Percentiles rank a stretch among this genome's conserved stretches.
Conservation (phyloP, 30 jellyfish, hydroid and myxozoan species). For the Pelagia noctiluca region DNA sequence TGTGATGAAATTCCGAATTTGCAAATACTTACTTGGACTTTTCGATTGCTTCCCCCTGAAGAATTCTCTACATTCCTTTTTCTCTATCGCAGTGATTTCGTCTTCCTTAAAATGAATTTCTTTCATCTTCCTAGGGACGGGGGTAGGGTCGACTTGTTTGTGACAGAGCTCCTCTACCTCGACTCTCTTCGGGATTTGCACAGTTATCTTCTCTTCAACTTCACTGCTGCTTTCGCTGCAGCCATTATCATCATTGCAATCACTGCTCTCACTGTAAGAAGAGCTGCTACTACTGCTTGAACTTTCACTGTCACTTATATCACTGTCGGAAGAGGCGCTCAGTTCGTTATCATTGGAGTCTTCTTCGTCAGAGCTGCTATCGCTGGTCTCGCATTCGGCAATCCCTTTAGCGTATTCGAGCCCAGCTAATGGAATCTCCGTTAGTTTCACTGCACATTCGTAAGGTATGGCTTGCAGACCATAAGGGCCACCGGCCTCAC, state of each 20-base stretch:
- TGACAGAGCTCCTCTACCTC: not conserved
- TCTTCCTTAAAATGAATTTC: constrained; percentile 48
- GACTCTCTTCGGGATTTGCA: not conserved
- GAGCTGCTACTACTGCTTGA: constrained; percentile 45
- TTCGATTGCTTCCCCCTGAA: constrained; percentile 72
- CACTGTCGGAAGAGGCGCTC: constrained; percentile 51
- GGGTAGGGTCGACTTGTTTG: not conserved
- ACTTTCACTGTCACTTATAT: constrained; percentile 64
- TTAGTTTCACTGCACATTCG: constrained; percentile 28
- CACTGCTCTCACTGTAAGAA: constrained; percentile 31
- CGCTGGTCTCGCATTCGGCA: constrained; percentile 51
- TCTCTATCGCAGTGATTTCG: constrained; percentile 50
- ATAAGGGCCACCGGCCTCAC: constrained; percentile 42
- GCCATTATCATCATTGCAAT: constrained; percentile 35
- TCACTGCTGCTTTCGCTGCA: constrained; percentile 54
- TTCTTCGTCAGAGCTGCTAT: constrained; percentile 47
- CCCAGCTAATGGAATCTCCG: constrained; percentile 8
- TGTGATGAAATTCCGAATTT: constrained; percentile 49
- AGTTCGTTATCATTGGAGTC: constrained; percentile 43
- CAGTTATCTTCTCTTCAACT: constrained; percentile 18
- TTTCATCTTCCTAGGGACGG: constrained; percentile 18
- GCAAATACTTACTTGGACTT: constrained; percentile 55
- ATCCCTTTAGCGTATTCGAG: constrained; percentile 27
- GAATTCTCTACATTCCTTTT: constrained; percentile 64
- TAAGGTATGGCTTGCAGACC: constrained; percentile 24